Base-by-base conservation (phyloP, 2,113 vertebrate species). In the Pogona vitticeps region DNA sequence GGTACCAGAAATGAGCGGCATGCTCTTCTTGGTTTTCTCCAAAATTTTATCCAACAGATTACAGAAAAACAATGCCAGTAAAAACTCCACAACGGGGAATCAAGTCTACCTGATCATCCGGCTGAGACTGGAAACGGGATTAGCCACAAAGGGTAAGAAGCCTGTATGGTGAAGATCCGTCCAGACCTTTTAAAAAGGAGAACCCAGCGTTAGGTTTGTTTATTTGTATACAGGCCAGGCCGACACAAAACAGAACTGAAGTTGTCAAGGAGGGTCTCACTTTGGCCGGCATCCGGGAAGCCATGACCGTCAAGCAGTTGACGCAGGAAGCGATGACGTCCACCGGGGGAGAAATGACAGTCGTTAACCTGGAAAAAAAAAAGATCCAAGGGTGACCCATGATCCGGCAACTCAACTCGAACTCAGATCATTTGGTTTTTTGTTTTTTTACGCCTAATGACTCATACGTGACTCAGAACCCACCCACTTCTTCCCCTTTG, bases 291-390 rank as follows among this genome's bases (percentile, higher is more conserved):
- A 98, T 98, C 88, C 98, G 97, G 52, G 98, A 94, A 92, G 98
- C 98, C 89, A 99, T 94, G 2, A 98, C 98, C 1, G 97, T 98
- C 89, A 99, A 96, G 83, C 98, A 99, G 93, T 98, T 98, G 80
- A 99, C 98, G 90, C 98, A 99, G 72, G 98, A 98, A 80, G 98
- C 98, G 86, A 99, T 99, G 80, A 99, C 98, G 28, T 98, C 98
- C 91, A 99, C 97, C 1, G 98, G 98, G 0, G 98, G 98, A 86
- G 97, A 98, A 92, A 99, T 98, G 26, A 99, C 98, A 0, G 98
- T 98, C 0, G 98, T 98, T 80, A 99, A 94, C 95, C 99, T 99
- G 90, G 73, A 10, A 26, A 31, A n/a, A n/a, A n/a, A n/a, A n/a
- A n/a, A n/a, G n/a, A n/a, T n/a, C n/a, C n/a, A n/a, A n/a, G n/a